These are phyloP conservation scores for Apeltes quadracus DNA, from an alignment of 2,113 vertebrate genomes.

Conservation along the genomic window DNA sequence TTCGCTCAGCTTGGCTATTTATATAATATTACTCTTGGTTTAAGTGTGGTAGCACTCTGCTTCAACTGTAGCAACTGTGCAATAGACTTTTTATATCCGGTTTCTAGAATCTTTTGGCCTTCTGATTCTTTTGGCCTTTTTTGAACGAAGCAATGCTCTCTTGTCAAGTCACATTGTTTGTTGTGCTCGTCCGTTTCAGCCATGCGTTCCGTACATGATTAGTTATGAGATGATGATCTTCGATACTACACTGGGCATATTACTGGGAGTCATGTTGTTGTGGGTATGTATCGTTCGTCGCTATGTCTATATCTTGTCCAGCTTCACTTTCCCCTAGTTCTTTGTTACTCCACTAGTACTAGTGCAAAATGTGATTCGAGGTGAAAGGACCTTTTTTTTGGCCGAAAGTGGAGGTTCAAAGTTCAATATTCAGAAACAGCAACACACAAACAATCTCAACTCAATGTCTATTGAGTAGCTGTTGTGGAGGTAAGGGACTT, in stretches of 20 bases:
- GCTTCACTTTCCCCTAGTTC: neutral
- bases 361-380: neutral
- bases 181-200: conserved; percentile 42
- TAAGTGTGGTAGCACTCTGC: neutral
- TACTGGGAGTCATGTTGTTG: conserved; percentile 27
- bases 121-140: neutral
- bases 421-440: neutral
- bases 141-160: neutral
- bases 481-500: neutral
- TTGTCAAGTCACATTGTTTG: neutral
- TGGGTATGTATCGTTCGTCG: conserved; percentile 54
- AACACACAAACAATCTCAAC: neutral
- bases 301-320: neutral
- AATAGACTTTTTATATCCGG: neutral
- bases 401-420: neutral
- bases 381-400: neutral
- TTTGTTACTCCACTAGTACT: neutral
- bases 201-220: conserved; percentile 38
- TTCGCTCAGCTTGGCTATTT: too few species aligned
- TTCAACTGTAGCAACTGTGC: neutral
- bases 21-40: neutral
- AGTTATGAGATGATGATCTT: fast-evolving
- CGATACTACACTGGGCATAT: fast-evolving
- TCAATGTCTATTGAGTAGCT: neutral
- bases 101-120: neutral